Base-by-base conservation (phyloP, 2,797 vertebrate species). In the Tarsius wallacei region DNA sequence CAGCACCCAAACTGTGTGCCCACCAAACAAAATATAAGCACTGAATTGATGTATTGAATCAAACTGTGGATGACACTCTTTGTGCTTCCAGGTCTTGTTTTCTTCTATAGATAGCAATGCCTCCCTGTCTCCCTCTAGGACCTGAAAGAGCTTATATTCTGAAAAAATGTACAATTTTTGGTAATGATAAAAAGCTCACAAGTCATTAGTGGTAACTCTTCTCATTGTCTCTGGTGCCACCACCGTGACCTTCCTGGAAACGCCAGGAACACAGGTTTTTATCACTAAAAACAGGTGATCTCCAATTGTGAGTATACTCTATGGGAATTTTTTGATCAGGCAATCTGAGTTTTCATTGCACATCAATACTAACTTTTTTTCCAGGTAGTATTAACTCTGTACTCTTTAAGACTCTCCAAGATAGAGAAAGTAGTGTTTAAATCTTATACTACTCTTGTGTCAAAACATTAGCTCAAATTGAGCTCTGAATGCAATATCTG, bases 281-380 rank as follows among this genome's bases (percentile, higher is more conserved):
- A 71, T 70, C 15, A 24, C 26, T 17, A 68, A 57, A 33, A 5
- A 53, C 4, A 36, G 22, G 24, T 49, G 55, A 55, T 31, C 0
- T 11, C 33, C 49, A n/a, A 17, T 87, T 77, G 57, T 59, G 7
- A 0, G 11, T 7, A 33, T 22, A 49, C 4, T 16, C 13, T 47
- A 7, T 55, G 19, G 31, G 55, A 90, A 90, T 63, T 82, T 87
- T 83, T n/a, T 77, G 11, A 87, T 93, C 55, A 71, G n/a, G 61
- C 1, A 31, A 7, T 12, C 31, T 87, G 3, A 24, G 24, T 33
- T 31, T 76, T 90, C 51, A 82, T 22, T 76, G 66, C 6, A 53
- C 12, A 53, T 6, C 24, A 94, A 6, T 17, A 73, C 16, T 66
- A 63, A 15, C 64, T 66, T 4, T 26, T 81, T 81, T 5, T 70